A percentile compares a stretch with the other conserved stretches of the same genome.
Evolutionary conservation across 2,797 vertebrate genomes (phyloP).

Genomic region (Chaenodraco wilsoni): DNA sequence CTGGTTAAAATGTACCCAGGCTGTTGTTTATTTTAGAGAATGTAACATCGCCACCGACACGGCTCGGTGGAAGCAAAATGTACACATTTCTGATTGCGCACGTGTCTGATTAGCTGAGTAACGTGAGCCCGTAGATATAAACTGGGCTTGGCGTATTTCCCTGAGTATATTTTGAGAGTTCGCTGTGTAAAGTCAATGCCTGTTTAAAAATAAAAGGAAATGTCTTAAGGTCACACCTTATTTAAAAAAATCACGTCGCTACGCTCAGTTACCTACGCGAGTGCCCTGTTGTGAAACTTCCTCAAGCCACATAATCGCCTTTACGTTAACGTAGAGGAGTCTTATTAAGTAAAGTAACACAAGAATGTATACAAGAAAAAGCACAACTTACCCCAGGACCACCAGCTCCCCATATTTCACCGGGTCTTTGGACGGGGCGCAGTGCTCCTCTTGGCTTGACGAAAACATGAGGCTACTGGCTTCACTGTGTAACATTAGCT

Average conservation of each 20-base stretch:
- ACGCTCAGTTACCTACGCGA: constrained; percentile 24
- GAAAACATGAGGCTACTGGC: constrained; percentile 91
- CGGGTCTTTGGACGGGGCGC: constrained; percentile 93
- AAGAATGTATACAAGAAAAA: not conserved
- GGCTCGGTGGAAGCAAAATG: constrained; percentile 20
- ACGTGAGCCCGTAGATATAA: constrained; percentile 73
- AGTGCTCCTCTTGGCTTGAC: constrained; percentile 91
- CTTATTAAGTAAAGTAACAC: not conserved
- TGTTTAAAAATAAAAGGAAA: not conserved
- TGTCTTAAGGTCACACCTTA: no score
- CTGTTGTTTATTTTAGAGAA: not conserved
- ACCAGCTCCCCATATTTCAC: constrained; percentile 97
- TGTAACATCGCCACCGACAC: constrained; percentile 16
- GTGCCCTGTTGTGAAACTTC: constrained; percentile 54
- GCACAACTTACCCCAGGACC: constrained; percentile 91
- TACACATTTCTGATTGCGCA: constrained; percentile 62
- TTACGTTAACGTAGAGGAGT: not conserved
- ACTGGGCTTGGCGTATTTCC: constrained; percentile 15
- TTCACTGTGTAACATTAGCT: constrained; percentile 65
- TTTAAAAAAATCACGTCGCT: constrained; percentile 24
- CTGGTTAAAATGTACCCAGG: no score
- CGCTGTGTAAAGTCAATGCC: not conserved
- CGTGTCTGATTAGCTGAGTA: constrained; percentile 76
- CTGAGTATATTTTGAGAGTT: not conserved
- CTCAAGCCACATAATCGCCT: constrained; percentile 14